Evolutionary conservation across 2,797 vertebrate species (phyloP), one percentile per base, ranked within the genome.

Genomic region (Telmatherina bonti): DNA sequence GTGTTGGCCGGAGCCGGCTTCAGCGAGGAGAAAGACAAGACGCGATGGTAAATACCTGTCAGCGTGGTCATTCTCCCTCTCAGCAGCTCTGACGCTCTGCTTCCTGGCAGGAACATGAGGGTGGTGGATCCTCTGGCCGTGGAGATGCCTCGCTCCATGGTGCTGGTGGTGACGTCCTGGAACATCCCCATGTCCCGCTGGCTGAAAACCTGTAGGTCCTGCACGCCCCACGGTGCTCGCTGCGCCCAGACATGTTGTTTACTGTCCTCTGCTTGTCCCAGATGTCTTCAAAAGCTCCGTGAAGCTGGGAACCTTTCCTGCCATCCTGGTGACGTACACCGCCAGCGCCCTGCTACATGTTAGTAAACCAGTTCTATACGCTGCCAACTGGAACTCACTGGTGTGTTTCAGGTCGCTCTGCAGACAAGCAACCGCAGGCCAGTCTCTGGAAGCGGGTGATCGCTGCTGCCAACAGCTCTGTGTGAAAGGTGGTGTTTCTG

Each of bases 141-240:
- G 73, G 97, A 98, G 79, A 77, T 96, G 57, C 96, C 96, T 18
- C 95, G 96, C 38, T 98, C 97, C 47, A 97, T 98, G 97, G 96
- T 96, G 2, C 91, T 96, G 72, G 97, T 97, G 29, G 97, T 97
- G 72, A 96, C 94, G 0, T 97, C 93, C 78, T 98, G 97, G 97
- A 98, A 98, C 84, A 89, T 97, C 76, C 96, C 97, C 49, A 97
- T 98, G 96, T 97, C 96, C 52, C 91, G 86, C 7, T 98, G 96
- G 96, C 92, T 98, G 20, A 97, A 96, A 86, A 95, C 92, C 33
- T 98, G 97, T 97, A 84, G 89, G 96, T 81, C 6, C 5, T 0
- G 10, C 26, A 30, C 15, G 4, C 5, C 9, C 4, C 1, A 6
- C 5, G 5, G 9, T 9, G 33, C 33, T 33, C 7, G 33, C 33